Conservation (phyloP, 2,113 vertebrate species). For the Calyptommatus sinebrachiatus region DNA sequence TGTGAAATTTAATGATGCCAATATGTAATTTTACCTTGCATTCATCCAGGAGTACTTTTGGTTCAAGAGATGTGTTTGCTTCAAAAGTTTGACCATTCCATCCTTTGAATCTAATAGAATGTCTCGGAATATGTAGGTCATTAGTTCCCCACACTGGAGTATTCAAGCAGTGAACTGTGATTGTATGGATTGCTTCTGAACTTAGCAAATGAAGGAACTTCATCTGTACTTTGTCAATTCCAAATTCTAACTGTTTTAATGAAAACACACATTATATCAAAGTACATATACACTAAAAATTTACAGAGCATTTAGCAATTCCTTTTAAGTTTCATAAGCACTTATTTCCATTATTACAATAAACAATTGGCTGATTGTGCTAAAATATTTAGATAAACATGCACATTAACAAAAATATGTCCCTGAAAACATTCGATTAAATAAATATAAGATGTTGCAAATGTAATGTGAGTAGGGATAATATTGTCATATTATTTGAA, state of each 20-base stretch:
- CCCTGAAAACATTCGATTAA: conserved; percentile 7
- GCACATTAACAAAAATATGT: conserved; percentile 7
- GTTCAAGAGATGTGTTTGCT: conserved; percentile 83
- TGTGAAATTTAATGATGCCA: conserved; percentile 9
- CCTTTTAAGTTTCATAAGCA: not conserved
- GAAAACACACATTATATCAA: conserved; percentile 42
- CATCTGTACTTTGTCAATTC: conserved; percentile 92
- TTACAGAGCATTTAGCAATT: not conserved
- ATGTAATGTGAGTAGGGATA: not conserved
- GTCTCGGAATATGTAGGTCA: conserved; percentile 55
- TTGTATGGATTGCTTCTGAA: conserved; percentile 85
- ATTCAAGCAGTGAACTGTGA: conserved; percentile 88
- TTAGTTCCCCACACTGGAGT: conserved; percentile 61
- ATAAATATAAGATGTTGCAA: conserved; percentile 2
- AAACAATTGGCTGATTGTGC: not conserved
- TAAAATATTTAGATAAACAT: conserved; percentile 1
- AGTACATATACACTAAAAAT: not conserved
- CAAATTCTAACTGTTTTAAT: conserved; percentile 82
- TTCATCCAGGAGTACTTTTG: conserved; percentile 82
- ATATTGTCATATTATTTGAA: not conserved
- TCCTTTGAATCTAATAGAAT: conserved; percentile 80
- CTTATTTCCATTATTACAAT: conserved; percentile 2
- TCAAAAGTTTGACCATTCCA: conserved; percentile 92
- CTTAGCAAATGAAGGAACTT: conserved; percentile 97
- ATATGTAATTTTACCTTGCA: conserved; percentile 83